A percentile compares a stretch with the other conserved stretches of the same genome.
These are phyloP conservation scores for Branchinecta lynchi DNA, from an alignment of 1,140 invertebrate genomes.

Conservation along the genomic window DNA sequence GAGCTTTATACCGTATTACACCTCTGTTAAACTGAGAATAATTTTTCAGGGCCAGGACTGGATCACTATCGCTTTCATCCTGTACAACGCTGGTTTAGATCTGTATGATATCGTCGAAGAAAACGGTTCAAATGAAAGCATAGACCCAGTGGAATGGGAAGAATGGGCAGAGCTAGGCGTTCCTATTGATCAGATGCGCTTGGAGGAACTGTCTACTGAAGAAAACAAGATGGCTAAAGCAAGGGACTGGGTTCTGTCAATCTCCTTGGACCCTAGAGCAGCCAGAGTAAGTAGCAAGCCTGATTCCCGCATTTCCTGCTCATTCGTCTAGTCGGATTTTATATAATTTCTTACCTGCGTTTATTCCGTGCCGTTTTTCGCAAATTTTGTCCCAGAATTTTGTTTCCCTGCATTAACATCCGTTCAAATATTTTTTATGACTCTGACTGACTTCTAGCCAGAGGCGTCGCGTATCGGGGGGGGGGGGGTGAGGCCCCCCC, in stretches of 20 bases:
- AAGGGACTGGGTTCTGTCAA: not conserved
- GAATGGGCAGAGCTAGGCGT: constrained; percentile 1
- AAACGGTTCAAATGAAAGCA: not conserved
- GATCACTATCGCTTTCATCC: not conserved
- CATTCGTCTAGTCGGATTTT: not conserved
- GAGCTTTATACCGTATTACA: too few species aligned
- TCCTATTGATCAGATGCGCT: not conserved
- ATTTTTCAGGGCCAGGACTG: not conserved
- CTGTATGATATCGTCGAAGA: not conserved
- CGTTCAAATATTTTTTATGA: too few species aligned
- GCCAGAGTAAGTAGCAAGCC: not conserved
- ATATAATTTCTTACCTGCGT: too few species aligned
- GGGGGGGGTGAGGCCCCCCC: too few species aligned
- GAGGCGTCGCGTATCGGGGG: too few species aligned
- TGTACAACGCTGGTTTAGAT: not conserved
- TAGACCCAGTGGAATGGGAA: not conserved
- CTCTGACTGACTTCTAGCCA: too few species aligned
- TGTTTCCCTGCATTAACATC: too few species aligned
- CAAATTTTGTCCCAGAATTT: too few species aligned
- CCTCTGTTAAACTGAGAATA: too few species aligned
- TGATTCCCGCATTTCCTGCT: not conserved
- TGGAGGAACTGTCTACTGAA: not conserved
- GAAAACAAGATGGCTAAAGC: not conserved
- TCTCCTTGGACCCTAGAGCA: not conserved
- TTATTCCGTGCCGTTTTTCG: too few species aligned